Base-by-base conservation (phyloP, 2,888 invertebrate species). In the Thysanoteuthis rhombus region DNA sequence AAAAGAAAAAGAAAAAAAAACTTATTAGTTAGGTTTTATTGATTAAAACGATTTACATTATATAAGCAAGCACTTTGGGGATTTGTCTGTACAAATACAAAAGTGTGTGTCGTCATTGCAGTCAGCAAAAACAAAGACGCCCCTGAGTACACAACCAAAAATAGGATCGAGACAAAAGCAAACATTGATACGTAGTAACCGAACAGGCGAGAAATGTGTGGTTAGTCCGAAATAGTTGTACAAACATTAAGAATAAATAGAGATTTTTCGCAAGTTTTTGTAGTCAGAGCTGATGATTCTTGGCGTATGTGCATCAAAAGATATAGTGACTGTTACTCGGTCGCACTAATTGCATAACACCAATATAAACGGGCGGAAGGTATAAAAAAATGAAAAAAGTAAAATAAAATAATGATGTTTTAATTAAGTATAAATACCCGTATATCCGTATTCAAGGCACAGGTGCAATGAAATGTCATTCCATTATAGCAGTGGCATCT, bases 41-140 rank as follows among this genome's bases (percentile, higher is more conserved):
- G 75, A n/a, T 75, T n/a, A 75, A 75, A 75, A 75, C 75, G n/a
- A 36, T 36, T n/a, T 36, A n/a, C 36, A 16, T n/a, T 36, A 75
- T 10, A 75, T 75, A n/a, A 32, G n/a, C 8, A n/a, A 75, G n/a
- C 16, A n/a, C 16, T 16, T n/a, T n/a, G n/a, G 75, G 75, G 75
- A 75, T 75, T 75, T 75, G 36, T 75, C 75, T 75, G 19, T 75
- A 75, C n/a, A n/a, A 52, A 52, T 52, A 52, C 25, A 52, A 25
- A 75, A 75, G n/a, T 75, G 36, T 75, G 75, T 36, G n/a, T 36
- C 75, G 75, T 75, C 75, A 75, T 36, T 75, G 36, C 75, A 36
- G 75, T 75, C 75, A 75, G 75, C 75, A 75, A 75, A 75, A 75
- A 75, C 75, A 75, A 75, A 75, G 75, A 75, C 75, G 75, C 75